Conservation (phyloP, 2,797 vertebrate genomes). For the Lophotriccus pileatus region DNA sequence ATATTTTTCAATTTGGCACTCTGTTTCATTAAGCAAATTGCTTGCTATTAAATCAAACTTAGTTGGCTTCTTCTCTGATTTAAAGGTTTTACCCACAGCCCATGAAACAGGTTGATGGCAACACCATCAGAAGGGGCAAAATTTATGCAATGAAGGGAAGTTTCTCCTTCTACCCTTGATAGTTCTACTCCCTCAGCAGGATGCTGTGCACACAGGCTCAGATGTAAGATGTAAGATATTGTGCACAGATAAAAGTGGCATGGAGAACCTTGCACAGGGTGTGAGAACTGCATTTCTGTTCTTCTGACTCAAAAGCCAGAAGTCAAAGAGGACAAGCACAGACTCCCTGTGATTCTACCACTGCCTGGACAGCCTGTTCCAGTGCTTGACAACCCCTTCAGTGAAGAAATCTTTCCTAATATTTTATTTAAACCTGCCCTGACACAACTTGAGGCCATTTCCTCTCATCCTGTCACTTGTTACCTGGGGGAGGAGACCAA, state of each 20-base stretch:
- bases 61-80: not conserved
- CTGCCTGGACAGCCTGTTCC: not conserved
- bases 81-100: not conserved
- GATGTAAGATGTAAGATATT: too few relatives aligned
- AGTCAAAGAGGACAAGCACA: not conserved
- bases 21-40: not conserved
- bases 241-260: fast-evolving
- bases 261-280: not conserved
- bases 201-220: not conserved
- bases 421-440: not conserved
- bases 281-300: not conserved
- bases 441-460: not conserved
- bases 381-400: not conserved
- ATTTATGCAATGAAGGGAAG: fast-evolving
- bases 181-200: not conserved
- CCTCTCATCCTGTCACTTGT: not conserved
- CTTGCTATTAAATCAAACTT: not conserved
- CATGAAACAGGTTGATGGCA: not conserved
- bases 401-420: not conserved
- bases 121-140: not conserved
- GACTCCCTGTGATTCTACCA: not conserved
- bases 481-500: not conserved
- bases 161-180: fast-evolving
- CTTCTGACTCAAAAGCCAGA: not conserved
- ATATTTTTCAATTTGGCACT: not conserved